Evolutionary conservation across 2,797 vertebrate species (phyloP).

Genomic region (Macropodus opercularis): DNA sequence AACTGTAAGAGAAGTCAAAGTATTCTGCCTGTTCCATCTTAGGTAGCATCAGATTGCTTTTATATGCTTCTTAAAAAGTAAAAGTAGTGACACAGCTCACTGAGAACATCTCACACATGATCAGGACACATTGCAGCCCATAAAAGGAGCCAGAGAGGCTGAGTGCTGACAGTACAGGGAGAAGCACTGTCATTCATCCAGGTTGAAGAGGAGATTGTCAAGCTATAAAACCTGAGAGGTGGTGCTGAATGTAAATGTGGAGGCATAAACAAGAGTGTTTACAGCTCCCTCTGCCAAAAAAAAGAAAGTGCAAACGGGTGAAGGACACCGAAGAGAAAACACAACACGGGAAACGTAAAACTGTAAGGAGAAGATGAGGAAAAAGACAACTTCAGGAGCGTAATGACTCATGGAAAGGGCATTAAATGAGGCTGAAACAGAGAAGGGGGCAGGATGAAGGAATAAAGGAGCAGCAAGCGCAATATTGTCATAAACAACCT

Average conservation of each 20-base stretch:
- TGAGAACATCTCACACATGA: constrained; percentile 10
- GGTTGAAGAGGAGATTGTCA: constrained; percentile 46
- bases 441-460: constrained; percentile 13
- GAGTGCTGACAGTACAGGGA: constrained; percentile 40
- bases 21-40: constrained; percentile 9
- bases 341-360: constrained; percentile 10
- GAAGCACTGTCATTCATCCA: constrained; percentile 46
- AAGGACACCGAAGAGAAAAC: constrained; percentile 45
- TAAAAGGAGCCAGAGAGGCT: constrained; percentile 35
- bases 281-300: constrained; percentile 52
- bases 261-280: constrained; percentile 65
- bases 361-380: constrained; percentile 1
- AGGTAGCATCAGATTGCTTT: constrained; percentile 5
- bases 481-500: constrained; percentile 62
- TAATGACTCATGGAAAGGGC: constrained; percentile 17
- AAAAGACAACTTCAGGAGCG: constrained; percentile 5
- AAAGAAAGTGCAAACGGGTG: constrained; percentile 31
- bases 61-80: not conserved
- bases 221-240: constrained; percentile 58
- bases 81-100: constrained; percentile 1
- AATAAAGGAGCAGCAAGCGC: constrained; percentile 29
- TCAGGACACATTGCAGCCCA: constrained; percentile 8
- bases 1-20: not conserved
- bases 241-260: constrained; percentile 68
- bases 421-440: constrained; percentile 16